These are phyloP conservation scores for Drosophila anomalata DNA, from an alignment of 2,888 invertebrate species.

Conservation along the genomic window DNA sequence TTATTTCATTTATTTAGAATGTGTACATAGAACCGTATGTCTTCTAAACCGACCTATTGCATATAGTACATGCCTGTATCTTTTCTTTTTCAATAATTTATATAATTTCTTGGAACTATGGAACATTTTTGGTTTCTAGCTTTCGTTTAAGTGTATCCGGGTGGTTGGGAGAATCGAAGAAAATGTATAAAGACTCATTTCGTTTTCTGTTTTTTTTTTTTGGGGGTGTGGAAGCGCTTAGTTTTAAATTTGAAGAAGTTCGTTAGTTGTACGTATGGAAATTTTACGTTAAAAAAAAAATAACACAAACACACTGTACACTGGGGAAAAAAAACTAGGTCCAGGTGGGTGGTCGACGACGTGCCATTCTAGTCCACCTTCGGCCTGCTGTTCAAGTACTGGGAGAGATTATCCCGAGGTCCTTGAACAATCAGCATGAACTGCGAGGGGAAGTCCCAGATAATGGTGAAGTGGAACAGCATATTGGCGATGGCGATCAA, in stretches of 20 bases:
- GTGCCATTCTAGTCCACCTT: constrained; percentile 52
- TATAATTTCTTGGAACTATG: constrained; percentile 30
- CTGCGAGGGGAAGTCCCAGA: constrained; percentile 93
- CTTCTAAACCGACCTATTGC: constrained; percentile 28
- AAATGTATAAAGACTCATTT: constrained; percentile 8
- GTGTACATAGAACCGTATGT: constrained; percentile 33
- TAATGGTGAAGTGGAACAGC: constrained; percentile 95
- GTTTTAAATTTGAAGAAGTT: constrained; percentile 55
- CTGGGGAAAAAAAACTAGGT: constrained; percentile 7
- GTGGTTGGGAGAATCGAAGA: constrained; percentile 16
- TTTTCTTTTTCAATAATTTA: constrained; percentile 11
- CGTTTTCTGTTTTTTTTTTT: constrained; percentile 1
- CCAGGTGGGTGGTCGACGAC: neutral
- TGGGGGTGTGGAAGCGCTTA: constrained; percentile 66
- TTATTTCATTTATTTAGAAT: constrained; percentile 42
- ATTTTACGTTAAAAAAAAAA: constrained; percentile 2
- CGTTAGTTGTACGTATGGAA: constrained; percentile 56
- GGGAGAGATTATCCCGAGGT: constrained; percentile 84
- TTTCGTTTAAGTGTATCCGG: constrained; percentile 10
- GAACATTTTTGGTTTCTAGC: constrained; percentile 28
- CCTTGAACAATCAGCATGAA: constrained; percentile 89
- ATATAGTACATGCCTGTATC: neutral
- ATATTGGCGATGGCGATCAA: constrained; percentile 95
- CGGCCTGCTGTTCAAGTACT: constrained; percentile 61
- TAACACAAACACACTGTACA: constrained; percentile 16